Evolutionary conservation across 2,888 invertebrate genomes (phyloP).

Genomic region (Idaea aversata): DNA sequence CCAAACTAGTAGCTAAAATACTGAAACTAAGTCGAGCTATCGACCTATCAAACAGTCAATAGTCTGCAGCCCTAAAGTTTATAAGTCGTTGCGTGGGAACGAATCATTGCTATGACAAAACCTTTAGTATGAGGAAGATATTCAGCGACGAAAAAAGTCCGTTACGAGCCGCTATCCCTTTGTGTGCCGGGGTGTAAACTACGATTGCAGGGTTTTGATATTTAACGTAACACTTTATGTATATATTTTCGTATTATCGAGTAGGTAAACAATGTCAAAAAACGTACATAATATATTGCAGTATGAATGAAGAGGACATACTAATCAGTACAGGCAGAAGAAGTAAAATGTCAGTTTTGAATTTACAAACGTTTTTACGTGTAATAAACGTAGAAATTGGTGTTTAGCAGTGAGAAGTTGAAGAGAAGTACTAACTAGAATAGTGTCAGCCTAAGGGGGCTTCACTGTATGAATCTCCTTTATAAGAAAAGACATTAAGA

Average conservation of each 20-base stretch:
- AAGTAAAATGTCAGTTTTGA: background rate
- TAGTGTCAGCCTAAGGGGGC: no score
- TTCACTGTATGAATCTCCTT: no score
- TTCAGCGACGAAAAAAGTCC: constrained; percentile 70
- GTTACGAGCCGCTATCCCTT: constrained; percentile 71
- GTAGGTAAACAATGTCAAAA: no score
- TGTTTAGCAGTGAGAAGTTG: no score
- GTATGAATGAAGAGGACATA: no score
- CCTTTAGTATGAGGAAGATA: constrained; percentile 54
- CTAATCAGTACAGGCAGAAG: background rate
- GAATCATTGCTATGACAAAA: constrained; percentile 47
- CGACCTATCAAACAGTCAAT: background rate
- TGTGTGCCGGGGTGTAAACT: constrained; percentile 48
- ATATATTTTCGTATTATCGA: no score
- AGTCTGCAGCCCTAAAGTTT: background rate
- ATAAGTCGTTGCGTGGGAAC: constrained; percentile 60
- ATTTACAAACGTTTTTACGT: background rate
- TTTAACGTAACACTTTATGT: constrained; percentile 22
- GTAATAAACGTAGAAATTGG: no score
- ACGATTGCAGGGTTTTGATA: constrained; percentile 41
- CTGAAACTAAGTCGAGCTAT: background rate
- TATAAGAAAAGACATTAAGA: no score
- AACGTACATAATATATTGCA: no score
- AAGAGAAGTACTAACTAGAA: no score
- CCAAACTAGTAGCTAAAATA: background rate